phyloP scores from a whole-genome alignment of 37 sponge, comb jelly and placozoan genomes.

The Halisarca cf. caerulea region DNA sequence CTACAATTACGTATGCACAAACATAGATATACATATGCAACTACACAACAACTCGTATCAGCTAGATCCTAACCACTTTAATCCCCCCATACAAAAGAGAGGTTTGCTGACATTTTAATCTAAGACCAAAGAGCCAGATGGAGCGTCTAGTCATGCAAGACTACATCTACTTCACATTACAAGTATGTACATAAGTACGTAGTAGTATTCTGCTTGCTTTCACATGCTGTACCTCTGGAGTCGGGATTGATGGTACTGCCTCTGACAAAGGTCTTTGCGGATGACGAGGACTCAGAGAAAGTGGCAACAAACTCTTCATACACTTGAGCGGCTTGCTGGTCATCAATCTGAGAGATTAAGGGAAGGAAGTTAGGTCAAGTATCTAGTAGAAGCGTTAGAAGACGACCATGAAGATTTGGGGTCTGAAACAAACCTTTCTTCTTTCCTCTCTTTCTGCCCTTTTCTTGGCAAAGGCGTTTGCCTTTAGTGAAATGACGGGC shows the following conservation, averaged over 20 bases:
- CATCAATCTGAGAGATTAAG: conserved; percentile 24
- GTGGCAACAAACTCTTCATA: conserved; percentile 94
- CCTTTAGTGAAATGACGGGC: conserved; percentile 2
- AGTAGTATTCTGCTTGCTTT: no score
- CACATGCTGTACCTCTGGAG: conserved; percentile 23
- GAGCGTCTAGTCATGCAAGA: no score
- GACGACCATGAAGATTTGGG: no score
- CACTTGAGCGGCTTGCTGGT: conserved; percentile 74
- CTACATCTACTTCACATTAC: no score
- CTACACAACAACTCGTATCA: no score
- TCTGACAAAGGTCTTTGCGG: conserved; percentile 89
- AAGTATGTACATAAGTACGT: no score
- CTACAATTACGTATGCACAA: no score
- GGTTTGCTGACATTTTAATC: no score
- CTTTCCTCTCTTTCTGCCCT: conserved; percentile 67
- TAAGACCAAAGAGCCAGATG: no score
- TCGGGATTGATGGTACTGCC: conserved; percentile 86
- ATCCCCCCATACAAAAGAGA: no score
- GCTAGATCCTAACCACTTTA: no score
- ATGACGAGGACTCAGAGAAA: conserved; percentile 71
- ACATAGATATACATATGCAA: no score
- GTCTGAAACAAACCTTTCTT: conserved; percentile 55
- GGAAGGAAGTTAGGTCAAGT: neutral
- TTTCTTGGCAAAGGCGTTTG: conserved; percentile 53
- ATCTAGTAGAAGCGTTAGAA: neutral